Conservation (phyloP, 2,888 invertebrate species). For the Synergus gifuensis region DNA sequence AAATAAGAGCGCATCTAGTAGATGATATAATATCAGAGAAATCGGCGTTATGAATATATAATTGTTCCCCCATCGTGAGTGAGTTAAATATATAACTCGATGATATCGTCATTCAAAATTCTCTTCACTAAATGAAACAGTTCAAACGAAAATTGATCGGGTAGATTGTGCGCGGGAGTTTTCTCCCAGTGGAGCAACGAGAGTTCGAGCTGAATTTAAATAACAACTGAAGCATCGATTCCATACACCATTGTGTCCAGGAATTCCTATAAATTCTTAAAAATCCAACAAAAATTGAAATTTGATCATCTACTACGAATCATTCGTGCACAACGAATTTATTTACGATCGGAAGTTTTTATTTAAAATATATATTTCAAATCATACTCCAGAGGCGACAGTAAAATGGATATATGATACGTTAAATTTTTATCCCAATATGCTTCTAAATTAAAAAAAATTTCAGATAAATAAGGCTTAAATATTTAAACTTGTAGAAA, state of each 20-base stretch:
- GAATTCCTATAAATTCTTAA: constrained; percentile 22
- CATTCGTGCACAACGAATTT: neutral
- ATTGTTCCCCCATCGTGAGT: neutral
- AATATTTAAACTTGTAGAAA: too few relatives aligned
- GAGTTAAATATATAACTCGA: constrained; percentile 30
- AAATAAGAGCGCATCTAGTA: neutral
- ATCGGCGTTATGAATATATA: neutral
- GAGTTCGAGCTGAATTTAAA: constrained; percentile 21
- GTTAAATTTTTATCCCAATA: too few relatives aligned
- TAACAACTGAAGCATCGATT: constrained; percentile 35
- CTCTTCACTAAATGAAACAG: constrained; percentile 15
- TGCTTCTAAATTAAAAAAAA: too few relatives aligned
- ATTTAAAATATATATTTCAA: neutral
- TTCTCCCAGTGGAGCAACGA: constrained; percentile 8
- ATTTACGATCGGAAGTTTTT: constrained; percentile 7
- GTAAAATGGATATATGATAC: too few relatives aligned
- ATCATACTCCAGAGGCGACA: neutral
- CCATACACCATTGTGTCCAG: constrained; percentile 18
- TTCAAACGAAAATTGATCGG: constrained; percentile 28
- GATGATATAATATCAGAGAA: neutral
- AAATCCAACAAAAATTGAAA: constrained; percentile 25
- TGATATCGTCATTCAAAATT: constrained; percentile 6
- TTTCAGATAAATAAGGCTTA: too few relatives aligned
- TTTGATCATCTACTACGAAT: neutral
- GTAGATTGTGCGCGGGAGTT: constrained; percentile 12